These are phyloP conservation scores for Acleris sparsana DNA, from an alignment of 2,888 invertebrate species.

Conservation along the genomic window DNA sequence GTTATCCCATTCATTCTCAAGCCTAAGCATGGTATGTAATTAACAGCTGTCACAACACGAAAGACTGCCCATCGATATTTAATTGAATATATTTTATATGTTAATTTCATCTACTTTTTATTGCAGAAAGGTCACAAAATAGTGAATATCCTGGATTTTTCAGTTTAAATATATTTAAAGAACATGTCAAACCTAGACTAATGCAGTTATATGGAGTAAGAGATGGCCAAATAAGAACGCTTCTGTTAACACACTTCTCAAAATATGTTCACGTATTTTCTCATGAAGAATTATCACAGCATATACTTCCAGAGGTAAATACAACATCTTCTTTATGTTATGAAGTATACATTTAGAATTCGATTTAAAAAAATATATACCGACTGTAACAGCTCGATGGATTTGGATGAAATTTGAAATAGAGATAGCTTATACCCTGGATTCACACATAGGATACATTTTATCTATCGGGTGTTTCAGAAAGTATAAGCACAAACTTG, in stretches of 20 bases:
- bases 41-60: not conserved
- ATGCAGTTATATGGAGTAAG: conserved; percentile 92
- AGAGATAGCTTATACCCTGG: no score
- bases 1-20: conserved; percentile 88
- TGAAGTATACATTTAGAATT: no score
- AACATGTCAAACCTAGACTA: conserved; percentile 89
- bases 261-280: conserved; percentile 90
- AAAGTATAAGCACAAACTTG: no score
- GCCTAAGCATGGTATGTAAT: conserved; percentile 85
- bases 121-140: conserved; percentile 69
- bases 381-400: no score
- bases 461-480: no score
- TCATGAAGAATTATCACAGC: conserved; percentile 88
- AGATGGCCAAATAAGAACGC: conserved; percentile 90
- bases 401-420: no score
- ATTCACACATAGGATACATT: no score
- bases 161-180: conserved; percentile 86
- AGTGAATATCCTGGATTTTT: conserved; percentile 85
- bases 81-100: not conserved
- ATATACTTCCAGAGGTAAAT: conserved; percentile 91
- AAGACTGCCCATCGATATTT: not conserved
- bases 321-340: no score
- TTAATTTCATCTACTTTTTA: conserved; percentile 17
- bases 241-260: conserved; percentile 90
- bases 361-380: no score